Evolutionary conservation across 2,888 invertebrate species (phyloP), one percentile per base, ranked within the genome.

Genomic region (Tridacna gigas): DNA sequence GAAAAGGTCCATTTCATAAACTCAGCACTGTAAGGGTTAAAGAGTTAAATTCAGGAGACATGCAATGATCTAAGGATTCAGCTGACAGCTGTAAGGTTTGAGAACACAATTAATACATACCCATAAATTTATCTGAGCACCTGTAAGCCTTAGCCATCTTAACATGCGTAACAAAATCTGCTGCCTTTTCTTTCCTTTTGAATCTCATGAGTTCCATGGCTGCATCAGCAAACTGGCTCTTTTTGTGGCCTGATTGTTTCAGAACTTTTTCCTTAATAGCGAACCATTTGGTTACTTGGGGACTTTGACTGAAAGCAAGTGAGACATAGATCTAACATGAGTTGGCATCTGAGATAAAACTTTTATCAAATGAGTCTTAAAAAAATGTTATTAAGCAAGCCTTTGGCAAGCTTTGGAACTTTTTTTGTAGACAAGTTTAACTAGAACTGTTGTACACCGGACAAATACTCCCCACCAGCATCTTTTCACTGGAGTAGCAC

Each of bases 221-320:
- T 26, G 89, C 87, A 80, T 73, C 75, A 37, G 79, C 83, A 67
- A 82, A 84, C 22, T 80, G 76, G 5, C 71, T 60, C 18, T 65
- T 77, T n/a, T 77, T 78, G 0, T 51, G 66, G 7, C 28, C 51
- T 1, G 79, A 76, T 18, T 76, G 74, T 45, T 83, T 65, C 60
- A 83, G 22, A 0, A 90, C n/a, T 63, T 87, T 87, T 20, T 83
- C 65, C 74, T 89, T 89, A 18, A 22, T 51, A 4, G 89, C 83
- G 12, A 91, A 77, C 91, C 91, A 91, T 26, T 79, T 88, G 18
- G 90, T 89, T 73, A 86, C 86, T 15, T 20, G 15, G n/a, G 89
- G 82, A 71, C 76, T 80, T 28, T 63, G 25, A 5, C 25, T 25
- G 25, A 4, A 63, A 63, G 47, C 26, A 67, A 28, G 63, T 4